Conservation (phyloP, 2,113 vertebrate species). For the Acinonyx jubatus region DNA sequence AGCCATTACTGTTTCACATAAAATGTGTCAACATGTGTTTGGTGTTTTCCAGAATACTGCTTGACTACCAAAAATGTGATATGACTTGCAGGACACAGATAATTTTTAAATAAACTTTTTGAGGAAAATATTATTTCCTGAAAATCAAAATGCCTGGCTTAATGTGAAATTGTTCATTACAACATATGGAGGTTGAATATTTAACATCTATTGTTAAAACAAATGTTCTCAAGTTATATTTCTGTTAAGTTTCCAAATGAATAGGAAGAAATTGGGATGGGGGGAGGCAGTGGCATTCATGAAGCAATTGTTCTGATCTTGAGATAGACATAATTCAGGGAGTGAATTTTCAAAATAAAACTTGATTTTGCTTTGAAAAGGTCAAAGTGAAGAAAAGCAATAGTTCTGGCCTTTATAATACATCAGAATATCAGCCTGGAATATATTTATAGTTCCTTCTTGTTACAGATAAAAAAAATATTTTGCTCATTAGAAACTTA, state of each 20-base stretch:
- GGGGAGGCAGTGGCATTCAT: not conserved
- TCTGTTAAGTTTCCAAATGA: not conserved
- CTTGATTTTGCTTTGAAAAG: constrained; percentile 69
- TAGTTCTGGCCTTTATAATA: constrained; percentile 61
- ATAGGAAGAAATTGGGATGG: not conserved
- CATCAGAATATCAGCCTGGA: constrained; percentile 40
- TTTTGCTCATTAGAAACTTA: constrained; percentile 59
- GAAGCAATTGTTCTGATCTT: not conserved
- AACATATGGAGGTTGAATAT: not conserved
- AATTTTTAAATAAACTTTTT: constrained; percentile 12
- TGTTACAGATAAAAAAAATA: constrained; percentile 54
- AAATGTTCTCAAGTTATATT: not conserved
- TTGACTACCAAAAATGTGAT: not conserved
- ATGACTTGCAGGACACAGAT: not conserved
- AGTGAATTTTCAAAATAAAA: constrained; percentile 57
- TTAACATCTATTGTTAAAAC: not conserved
- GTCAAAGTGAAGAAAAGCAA: constrained; percentile 59
- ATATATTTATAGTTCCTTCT: constrained; percentile 42
- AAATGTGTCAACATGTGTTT: not conserved
- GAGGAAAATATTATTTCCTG: not conserved
- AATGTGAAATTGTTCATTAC: not conserved
- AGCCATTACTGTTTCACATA: not conserved
- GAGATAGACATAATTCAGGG: constrained; percentile 9
- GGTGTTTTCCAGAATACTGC: not conserved
- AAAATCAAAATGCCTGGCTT: not conserved